Conservation (phyloP, 2,888 invertebrate species). For the Agelastica alni region DNA sequence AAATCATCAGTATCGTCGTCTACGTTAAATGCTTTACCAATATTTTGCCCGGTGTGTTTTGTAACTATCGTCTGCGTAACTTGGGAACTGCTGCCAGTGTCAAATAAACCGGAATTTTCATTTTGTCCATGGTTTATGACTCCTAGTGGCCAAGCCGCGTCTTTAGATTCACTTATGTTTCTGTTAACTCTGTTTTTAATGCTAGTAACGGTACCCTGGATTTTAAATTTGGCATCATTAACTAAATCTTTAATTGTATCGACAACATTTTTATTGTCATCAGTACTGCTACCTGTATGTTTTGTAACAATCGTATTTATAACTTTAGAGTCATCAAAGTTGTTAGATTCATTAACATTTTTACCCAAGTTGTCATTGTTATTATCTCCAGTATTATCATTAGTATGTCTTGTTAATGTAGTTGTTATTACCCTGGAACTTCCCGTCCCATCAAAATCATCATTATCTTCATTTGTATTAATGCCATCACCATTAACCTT, state of each 20-base stretch:
- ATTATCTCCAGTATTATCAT: too few relatives aligned
- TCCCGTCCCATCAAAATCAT: background rate
- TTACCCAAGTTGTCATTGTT: background rate
- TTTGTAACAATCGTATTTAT: background rate
- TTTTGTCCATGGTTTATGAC: too few relatives aligned
- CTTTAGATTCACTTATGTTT: too few relatives aligned
- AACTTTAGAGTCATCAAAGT: background rate
- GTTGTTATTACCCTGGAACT: background rate
- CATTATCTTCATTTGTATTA: background rate
- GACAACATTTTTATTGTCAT: too few relatives aligned
- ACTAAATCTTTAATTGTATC: too few relatives aligned
- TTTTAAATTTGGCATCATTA: too few relatives aligned
- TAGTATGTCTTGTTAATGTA: background rate
- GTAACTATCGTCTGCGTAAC: background rate
- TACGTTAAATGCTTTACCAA: background rate
- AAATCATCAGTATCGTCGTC: background rate
- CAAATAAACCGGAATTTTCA: background rate
- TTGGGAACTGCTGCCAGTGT: background rate
- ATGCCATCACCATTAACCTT: background rate
- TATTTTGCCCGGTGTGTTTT: background rate
- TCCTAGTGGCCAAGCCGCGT: too few relatives aligned
- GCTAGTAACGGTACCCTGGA: background rate
- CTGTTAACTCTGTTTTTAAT: too few relatives aligned
- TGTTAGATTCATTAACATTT: background rate
- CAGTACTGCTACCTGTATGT: background rate